Base-by-base conservation (phyloP, 2,797 vertebrate species). In the Gymnodraco acuticeps region DNA sequence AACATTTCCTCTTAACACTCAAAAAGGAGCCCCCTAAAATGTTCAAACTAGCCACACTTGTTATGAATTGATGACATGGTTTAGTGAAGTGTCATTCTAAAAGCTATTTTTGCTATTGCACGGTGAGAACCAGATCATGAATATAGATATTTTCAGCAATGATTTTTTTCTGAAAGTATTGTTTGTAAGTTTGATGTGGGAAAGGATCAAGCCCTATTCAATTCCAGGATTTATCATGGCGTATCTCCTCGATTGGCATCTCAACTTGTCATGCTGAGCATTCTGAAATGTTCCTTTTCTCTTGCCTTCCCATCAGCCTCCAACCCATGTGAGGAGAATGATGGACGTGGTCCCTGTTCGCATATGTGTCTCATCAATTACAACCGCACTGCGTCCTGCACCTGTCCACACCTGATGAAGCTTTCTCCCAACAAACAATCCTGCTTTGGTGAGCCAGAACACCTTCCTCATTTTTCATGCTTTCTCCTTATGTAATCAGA, bases 331-430 rank as follows among this genome's bases (percentile, higher is more conserved):
- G 95, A 95, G 72, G 95, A 91, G 68, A 98, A 98, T 73, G 92
- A 94, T 10, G 97, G 98, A 87, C 96, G 91, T 84, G 98, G 98
- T 17, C 97, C 96, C 3, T 99, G 98, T 85, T 99, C 98, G 17
- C 98, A 99, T 93, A 95, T 99, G 95, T 99, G 98, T 77, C 96
- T 99, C 91, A 98, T 99, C 94, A 96, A 88, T 94, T 97, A 98
- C 89, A 98, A 99, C 84, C 94, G 94, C 82, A 97, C 95, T 0
- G 96, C 96, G 0, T 97, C 97, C 13, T 99, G 98, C 87, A 95
- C 96, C 2, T 99, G 98, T 71, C 98, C 98, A 3, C 98, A 99
- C 88, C 95, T 99, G 71, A 99, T 98, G 97, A 99, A 99, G 90
- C 93, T 99, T 42, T 95, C 97, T 4, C 56, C 92, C 16, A 95